Evolutionary conservation across 2,797 vertebrate genomes (phyloP).

Genomic region (Phataginus tetradactyla): DNA sequence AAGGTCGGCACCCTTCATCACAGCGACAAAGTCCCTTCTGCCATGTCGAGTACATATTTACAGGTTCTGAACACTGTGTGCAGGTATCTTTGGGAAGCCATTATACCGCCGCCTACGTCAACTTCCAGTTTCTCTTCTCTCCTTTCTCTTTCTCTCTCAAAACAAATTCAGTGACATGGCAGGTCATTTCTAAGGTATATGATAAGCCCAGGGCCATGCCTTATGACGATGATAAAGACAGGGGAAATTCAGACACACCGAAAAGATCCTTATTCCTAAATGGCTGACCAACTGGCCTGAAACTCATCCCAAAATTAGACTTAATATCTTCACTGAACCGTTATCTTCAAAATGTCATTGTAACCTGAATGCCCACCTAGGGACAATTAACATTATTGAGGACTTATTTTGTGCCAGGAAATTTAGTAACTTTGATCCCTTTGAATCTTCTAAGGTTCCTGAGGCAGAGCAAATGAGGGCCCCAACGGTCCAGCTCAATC

Average conservation of each 20-base stretch:
- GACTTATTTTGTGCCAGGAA: neutral
- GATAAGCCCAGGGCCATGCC: neutral
- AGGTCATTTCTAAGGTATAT: neutral
- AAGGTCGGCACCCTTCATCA: neutral
- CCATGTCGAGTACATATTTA: neutral
- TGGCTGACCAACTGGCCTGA: neutral
- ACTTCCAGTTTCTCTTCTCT: neutral
- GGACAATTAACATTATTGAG: neutral
- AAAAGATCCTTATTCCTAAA: neutral
- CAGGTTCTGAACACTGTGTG: neutral
- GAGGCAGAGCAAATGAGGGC: neutral
- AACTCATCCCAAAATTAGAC: neutral
- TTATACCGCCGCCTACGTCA: neutral
- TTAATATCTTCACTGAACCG: neutral
- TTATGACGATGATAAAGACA: neutral
- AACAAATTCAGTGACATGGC: neutral
- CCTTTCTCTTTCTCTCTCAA: neutral
- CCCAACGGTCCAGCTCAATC: neutral
- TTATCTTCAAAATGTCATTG: neutral
- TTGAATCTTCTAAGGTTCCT: neutral
- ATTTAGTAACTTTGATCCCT: neutral
- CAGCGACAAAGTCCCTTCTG: neutral
- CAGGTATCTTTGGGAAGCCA: neutral
- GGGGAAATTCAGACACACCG: neutral
- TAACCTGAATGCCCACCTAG: neutral